phyloP scores from a whole-genome alignment of 2,888 invertebrate species.

The Rhingia campestris region DNA sequence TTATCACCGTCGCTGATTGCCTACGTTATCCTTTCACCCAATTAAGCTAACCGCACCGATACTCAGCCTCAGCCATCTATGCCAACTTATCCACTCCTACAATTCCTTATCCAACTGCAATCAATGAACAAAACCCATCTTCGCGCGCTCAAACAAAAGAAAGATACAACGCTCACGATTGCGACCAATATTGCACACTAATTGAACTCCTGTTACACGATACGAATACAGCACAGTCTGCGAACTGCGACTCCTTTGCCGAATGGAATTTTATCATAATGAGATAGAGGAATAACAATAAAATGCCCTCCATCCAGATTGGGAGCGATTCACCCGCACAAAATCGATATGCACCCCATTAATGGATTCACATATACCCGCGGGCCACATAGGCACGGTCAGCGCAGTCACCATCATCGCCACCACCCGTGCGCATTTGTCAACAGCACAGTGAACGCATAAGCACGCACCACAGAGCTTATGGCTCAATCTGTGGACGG shows the following conservation, averaged over 20 bases:
- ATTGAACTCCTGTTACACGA: conserved; percentile 62
- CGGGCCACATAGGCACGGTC: conserved; percentile 1
- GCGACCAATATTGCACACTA: conserved; percentile 67
- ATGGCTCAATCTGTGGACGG: conserved; percentile 58
- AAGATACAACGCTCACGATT: conserved; percentile 65
- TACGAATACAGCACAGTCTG: conserved; percentile 8
- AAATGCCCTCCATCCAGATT: conserved; percentile 52
- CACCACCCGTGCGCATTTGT: conserved; percentile 52
- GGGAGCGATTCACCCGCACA: conserved; percentile 57
- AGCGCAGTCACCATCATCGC: background rate
- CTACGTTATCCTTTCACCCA: conserved; percentile 49
- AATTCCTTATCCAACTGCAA: conserved; percentile 34
- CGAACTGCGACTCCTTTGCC: background rate
- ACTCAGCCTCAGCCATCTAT: conserved; percentile 28
- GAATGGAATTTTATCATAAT: conserved; percentile 67
- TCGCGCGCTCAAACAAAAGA: conserved; percentile 39
- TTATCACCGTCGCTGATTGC: conserved; percentile 39
- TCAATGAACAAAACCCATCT: conserved; percentile 41
- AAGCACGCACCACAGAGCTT: conserved; percentile 55
- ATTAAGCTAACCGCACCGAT: conserved; percentile 42
- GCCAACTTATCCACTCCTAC: conserved; percentile 34
- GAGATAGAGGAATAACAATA: conserved; percentile 51
- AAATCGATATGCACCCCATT: conserved; percentile 44
- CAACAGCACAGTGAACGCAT: conserved; percentile 44
- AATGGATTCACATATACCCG: conserved; percentile 8